These are phyloP conservation scores for Bos taurus DNA, from an alignment of 2,113 vertebrate species.

Conservation along the genomic window DNA sequence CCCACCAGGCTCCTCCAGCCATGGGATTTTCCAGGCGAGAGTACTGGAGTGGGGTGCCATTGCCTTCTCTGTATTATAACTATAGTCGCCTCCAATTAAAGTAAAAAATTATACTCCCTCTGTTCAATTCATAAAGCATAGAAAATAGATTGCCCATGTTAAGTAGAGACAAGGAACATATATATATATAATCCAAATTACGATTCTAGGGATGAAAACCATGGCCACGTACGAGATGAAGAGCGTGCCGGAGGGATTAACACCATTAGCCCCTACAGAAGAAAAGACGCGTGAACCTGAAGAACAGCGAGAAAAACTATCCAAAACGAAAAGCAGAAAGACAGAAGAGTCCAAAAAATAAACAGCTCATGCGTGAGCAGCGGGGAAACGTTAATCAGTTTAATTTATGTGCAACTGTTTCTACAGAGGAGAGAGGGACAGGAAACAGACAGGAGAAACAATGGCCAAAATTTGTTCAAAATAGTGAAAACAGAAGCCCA, in stretches of 20 bases:
- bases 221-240: accelerated
- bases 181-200: not conserved
- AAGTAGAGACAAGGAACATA: not conserved
- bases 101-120: too few relatives aligned
- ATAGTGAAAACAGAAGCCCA: not conserved
- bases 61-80: too few relatives aligned
- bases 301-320: accelerated
- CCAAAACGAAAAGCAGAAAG: not conserved
- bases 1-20: too few relatives aligned
- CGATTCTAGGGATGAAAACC: not conserved
- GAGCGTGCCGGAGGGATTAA: not conserved
- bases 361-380: not conserved
- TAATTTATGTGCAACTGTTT: accelerated
- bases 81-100: too few relatives aligned
- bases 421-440: not conserved
- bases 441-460: not conserved
- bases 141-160: not conserved
- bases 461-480: accelerated
- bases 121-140: not conserved
- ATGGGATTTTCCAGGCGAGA: too few relatives aligned
- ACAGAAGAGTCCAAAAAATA: accelerated
- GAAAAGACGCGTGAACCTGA: not conserved
- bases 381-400: accelerated
- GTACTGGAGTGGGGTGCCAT: too few relatives aligned
- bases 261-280: not conserved